phyloP scores from a whole-genome alignment of 2,888 invertebrate genomes.

The Meteorus colon region DNA sequence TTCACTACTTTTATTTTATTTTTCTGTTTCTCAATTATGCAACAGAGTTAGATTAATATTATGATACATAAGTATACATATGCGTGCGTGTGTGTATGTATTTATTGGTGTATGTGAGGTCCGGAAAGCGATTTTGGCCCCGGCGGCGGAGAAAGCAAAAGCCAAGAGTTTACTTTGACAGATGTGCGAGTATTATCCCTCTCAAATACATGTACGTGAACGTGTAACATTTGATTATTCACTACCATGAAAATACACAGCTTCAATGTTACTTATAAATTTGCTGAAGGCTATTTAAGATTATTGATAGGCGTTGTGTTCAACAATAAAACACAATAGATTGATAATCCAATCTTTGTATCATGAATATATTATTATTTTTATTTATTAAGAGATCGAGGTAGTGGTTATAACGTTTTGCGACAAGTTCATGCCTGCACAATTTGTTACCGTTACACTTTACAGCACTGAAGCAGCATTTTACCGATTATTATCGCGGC shows the following conservation, averaged over 20 bases:
- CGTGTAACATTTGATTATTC: neutral
- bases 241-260: neutral
- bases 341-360: neutral
- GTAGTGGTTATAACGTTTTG: too few relatives aligned
- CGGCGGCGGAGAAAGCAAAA: constrained; percentile 66
- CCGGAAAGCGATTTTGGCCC: constrained; percentile 65
- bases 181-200: constrained; percentile 51
- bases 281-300: neutral
- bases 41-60: constrained; percentile 2
- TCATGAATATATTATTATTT: too few relatives aligned
- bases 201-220: neutral
- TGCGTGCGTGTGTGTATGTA: constrained; percentile 18
- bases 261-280: neutral
- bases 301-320: neutral
- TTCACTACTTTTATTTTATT: too few relatives aligned
- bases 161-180: constrained; percentile 53
- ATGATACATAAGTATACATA: neutral
- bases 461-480: too few relatives aligned
- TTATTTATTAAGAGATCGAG: too few relatives aligned
- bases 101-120: constrained; percentile 43
- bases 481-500: too few relatives aligned
- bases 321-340: neutral
- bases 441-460: too few relatives aligned
- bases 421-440: too few relatives aligned
- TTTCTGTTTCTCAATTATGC: neutral